Evolutionary conservation across 2,113 vertebrate species (phyloP).

Genomic region (Paramormyrops kingsleyae): DNA sequence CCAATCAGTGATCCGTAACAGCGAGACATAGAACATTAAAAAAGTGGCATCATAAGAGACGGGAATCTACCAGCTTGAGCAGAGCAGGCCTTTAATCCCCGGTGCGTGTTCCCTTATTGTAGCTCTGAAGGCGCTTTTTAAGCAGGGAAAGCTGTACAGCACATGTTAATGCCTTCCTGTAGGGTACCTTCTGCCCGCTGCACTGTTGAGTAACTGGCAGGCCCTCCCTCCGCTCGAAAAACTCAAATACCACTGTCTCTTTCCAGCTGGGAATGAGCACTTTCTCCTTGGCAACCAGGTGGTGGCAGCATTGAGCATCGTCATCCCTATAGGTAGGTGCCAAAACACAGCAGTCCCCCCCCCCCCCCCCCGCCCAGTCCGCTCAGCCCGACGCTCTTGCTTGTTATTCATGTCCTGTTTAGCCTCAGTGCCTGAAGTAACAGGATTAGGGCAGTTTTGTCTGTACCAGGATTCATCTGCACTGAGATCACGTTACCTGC

Average conservation of each 20-base stretch:
- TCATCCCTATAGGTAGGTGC: conserved; percentile 87
- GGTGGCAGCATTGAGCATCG: conserved; percentile 82
- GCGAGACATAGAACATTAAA: background rate
- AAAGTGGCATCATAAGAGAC: background rate
- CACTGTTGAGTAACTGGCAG: background rate
- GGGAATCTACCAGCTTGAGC: background rate
- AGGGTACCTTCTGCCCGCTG: background rate
- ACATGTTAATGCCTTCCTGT: background rate
- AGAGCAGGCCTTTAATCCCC: background rate
- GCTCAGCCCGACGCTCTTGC: conserved; percentile 2
- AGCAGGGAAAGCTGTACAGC: background rate
- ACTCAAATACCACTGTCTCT: conserved; percentile 27
- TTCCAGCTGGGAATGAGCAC: conserved; percentile 75
- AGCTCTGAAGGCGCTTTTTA: background rate
- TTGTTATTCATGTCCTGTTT: background rate
- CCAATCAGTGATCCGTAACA: background rate
- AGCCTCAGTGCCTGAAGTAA: background rate
- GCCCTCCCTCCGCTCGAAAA: background rate
- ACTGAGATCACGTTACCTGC: background rate
- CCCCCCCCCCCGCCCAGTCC: background rate
- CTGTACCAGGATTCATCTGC: background rate
- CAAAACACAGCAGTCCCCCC: background rate
- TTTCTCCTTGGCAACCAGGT: conserved; percentile 79
- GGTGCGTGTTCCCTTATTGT: background rate
- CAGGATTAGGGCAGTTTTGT: conserved; percentile 1